These are phyloP conservation scores for Aselliscus stoliczkanus DNA, from an alignment of 2,797 vertebrate species.

Conservation along the genomic window DNA sequence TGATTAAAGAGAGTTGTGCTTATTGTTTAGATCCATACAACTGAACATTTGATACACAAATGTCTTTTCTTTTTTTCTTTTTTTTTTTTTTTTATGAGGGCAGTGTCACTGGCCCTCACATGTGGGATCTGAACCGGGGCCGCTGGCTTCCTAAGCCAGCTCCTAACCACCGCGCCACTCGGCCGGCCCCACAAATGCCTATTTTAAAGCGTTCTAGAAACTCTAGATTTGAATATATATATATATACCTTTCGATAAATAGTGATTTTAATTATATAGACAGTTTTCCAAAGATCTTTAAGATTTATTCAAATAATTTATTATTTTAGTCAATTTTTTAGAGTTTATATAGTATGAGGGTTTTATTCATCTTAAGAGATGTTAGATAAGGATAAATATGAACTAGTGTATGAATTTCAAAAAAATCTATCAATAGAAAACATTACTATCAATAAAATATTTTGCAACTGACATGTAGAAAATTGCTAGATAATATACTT, in stretches of 20 bases:
- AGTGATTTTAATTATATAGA: background rate
- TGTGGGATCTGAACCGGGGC: too few relatives aligned
- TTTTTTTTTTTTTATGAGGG: too few relatives aligned
- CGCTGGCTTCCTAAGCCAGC: too few relatives aligned
- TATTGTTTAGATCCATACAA: background rate
- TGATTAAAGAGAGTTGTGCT: background rate
- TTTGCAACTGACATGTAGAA: background rate
- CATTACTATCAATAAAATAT: background rate
- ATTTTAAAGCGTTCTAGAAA: too few relatives aligned
- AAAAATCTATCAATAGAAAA: background rate
- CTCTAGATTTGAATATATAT: too few relatives aligned
- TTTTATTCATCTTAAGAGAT: slow-evolving; percentile 21
- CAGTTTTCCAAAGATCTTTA: background rate
- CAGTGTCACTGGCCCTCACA: too few relatives aligned
- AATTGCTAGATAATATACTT: background rate
- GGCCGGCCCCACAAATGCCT: too few relatives aligned
- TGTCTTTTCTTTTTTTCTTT: too few relatives aligned
- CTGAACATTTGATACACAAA: background rate
- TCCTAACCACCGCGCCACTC: too few relatives aligned
- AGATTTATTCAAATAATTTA: background rate
- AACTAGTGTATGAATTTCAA: background rate
- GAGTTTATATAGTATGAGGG: background rate
- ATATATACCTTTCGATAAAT: background rate
- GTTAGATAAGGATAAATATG: background rate
- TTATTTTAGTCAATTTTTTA: background rate